phyloP scores from a whole-genome alignment of 2,888 invertebrate species.

The Morpho deidamia region DNA sequence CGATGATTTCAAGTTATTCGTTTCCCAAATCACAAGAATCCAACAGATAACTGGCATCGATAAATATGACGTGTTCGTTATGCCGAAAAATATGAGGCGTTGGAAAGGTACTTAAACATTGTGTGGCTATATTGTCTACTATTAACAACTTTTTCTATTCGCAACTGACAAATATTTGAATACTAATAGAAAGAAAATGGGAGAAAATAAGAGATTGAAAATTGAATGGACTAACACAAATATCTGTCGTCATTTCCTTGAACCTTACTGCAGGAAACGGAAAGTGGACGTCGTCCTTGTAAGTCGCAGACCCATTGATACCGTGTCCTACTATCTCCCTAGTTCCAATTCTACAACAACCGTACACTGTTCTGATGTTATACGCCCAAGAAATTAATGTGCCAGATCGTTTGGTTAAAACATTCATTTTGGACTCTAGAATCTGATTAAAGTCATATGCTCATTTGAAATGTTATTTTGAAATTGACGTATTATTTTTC shows the following conservation, averaged over 20 bases:
- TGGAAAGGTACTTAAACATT: too few species aligned
- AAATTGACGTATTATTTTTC: too few species aligned
- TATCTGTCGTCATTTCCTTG: constrained; percentile 78
- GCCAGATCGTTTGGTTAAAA: neutral
- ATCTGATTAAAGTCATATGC: neutral
- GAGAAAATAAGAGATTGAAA: neutral
- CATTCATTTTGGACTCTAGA: neutral
- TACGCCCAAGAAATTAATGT: constrained; percentile 10
- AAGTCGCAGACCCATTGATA: constrained; percentile 75
- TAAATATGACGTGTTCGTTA: too few species aligned
- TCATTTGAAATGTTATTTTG: too few species aligned
- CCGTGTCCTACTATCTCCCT: constrained; percentile 83
- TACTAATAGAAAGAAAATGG: neutral
- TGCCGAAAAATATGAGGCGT: too few species aligned
- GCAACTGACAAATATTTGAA: too few species aligned
- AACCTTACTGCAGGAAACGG: constrained; percentile 82
- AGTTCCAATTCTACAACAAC: constrained; percentile 70
- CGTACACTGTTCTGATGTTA: constrained; percentile 36
- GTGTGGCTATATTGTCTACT: too few species aligned
- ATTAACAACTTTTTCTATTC: too few species aligned
- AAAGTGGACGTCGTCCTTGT: constrained; percentile 76
- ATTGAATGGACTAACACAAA: constrained; percentile 55
- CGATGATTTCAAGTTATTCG: too few species aligned
- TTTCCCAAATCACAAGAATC: too few species aligned
- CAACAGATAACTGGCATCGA: too few species aligned